phyloP scores from a whole-genome alignment of 2,888 invertebrate genomes.

The Drosophila leonis region DNA sequence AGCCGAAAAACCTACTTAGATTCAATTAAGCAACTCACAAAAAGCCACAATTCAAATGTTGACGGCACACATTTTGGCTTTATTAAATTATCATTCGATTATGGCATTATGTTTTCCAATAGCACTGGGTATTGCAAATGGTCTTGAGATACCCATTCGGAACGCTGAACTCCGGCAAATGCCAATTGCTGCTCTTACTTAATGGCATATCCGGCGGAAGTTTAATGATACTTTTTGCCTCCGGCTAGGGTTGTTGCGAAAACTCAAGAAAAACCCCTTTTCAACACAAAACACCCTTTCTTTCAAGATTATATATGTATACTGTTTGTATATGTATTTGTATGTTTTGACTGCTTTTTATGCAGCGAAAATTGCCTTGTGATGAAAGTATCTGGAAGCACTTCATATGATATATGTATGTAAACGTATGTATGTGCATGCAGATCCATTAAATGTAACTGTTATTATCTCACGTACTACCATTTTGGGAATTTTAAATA shows the following conservation, averaged over 20 bases:
- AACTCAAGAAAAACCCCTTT: constrained; percentile 40
- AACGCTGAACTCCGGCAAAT: constrained; percentile 4
- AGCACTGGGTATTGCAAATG: constrained; percentile 40
- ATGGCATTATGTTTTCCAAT: constrained; percentile 75
- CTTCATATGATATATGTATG: constrained; percentile 44
- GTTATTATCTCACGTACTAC: constrained; percentile 79
- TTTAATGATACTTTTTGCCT: constrained; percentile 58
- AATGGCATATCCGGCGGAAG: constrained; percentile 79
- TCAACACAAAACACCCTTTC: constrained; percentile 40
- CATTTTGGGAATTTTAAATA: constrained; percentile 83
- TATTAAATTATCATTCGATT: constrained; percentile 82
- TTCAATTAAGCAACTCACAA: constrained; percentile 71
- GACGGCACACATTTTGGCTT: constrained; percentile 71
- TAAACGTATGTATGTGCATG: background rate
- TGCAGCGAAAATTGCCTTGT: constrained; percentile 65
- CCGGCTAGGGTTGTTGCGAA: constrained; percentile 52
- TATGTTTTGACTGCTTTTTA: constrained; percentile 33
- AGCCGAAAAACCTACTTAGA: constrained; percentile 43
- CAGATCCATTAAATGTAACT: constrained; percentile 78
- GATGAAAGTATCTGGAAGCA: constrained; percentile 67
- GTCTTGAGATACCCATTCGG: constrained; percentile 12
- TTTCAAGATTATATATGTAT: constrained; percentile 42
- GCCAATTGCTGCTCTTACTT: constrained; percentile 44
- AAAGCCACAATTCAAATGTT: constrained; percentile 77
- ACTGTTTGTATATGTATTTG: constrained; percentile 5